Evolutionary conservation across 2,888 invertebrate genomes (phyloP).

Genomic region (Drosophila tripunctata): DNA sequence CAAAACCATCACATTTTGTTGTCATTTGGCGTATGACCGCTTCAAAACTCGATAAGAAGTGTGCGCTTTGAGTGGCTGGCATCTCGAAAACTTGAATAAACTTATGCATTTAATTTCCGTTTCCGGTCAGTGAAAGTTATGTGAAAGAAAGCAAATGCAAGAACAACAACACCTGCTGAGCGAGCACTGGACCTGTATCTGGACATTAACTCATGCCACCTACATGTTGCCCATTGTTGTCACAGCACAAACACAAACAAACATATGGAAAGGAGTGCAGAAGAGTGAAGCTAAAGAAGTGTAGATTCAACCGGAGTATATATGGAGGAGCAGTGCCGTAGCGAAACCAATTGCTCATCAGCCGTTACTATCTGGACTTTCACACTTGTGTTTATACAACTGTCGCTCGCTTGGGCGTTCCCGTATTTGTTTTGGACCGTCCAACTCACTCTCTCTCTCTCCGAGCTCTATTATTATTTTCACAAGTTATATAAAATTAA

Average conservation of each 20-base stretch:
- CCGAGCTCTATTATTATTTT: conserved; percentile 76
- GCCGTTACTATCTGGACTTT: conserved; percentile 74
- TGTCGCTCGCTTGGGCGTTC: conserved; percentile 60
- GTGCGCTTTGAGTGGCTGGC: neutral
- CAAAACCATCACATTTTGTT: conserved; percentile 7
- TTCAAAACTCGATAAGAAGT: conserved; percentile 56
- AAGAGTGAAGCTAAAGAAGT: too few species aligned
- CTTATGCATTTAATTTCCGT: conserved; percentile 80
- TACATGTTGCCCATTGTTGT: conserved; percentile 48
- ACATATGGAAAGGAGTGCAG: conserved; percentile 72
- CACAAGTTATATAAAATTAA: conserved; percentile 81
- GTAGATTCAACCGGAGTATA: too few species aligned
- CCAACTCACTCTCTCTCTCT: too few species aligned
- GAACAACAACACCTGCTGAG: conserved; percentile 52
- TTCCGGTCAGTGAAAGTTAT: conserved; percentile 78
- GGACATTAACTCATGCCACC: conserved; percentile 31
- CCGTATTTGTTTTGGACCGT: conserved; percentile 47
- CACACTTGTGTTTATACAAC: conserved; percentile 81
- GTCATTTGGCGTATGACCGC: neutral
- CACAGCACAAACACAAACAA: conserved; percentile 75
- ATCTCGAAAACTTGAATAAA: conserved; percentile 53
- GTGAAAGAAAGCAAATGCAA: conserved; percentile 56
- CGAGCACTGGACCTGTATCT: conserved; percentile 5
- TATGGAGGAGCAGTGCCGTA: conserved; percentile 15
- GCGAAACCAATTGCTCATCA: conserved; percentile 40